These are phyloP conservation scores for Mylabris phalerata DNA, from an alignment of 1,140 invertebrate species.

Conservation along the genomic window DNA sequence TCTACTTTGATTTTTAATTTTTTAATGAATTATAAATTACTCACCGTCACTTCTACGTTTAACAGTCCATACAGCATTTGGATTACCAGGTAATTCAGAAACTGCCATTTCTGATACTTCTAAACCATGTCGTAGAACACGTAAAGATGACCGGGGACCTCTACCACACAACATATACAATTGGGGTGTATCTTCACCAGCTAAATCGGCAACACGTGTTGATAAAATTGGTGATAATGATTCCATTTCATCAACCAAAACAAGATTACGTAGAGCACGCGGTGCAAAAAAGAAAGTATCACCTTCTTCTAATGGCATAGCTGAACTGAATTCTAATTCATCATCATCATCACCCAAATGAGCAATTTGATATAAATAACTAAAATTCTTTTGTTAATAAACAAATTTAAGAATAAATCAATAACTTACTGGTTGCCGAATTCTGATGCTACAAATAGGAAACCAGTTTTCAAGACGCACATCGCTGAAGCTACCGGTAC, in stretches of 20 bases:
- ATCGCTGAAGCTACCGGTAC: slow-evolving; percentile 92
- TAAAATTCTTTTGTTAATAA: slow-evolving; percentile 41
- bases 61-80: slow-evolving; percentile 99
- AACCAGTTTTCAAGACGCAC: slow-evolving; percentile 98
- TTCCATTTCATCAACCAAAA: slow-evolving; percentile 96
- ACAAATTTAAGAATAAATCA: background rate
- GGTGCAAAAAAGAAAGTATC: slow-evolving; percentile 99
- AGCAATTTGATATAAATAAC: slow-evolving; percentile 97
- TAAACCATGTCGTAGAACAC: slow-evolving; percentile 92
- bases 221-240: slow-evolving; percentile 91
- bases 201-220: slow-evolving; percentile 75
- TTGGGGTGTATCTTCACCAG: slow-evolving; percentile 98
- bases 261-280: slow-evolving; percentile 87
- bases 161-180: slow-evolving; percentile 93
- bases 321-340: slow-evolving; percentile 97
- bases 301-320: slow-evolving; percentile 96
- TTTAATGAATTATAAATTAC: slow-evolving; percentile 34
- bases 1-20: background rate
- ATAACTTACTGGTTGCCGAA: slow-evolving; percentile 98
- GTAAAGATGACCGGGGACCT: slow-evolving; percentile 85
- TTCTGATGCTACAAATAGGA: slow-evolving; percentile 96
- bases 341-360: slow-evolving; percentile 99
- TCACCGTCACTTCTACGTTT: slow-evolving; percentile 92
- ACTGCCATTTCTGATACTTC: slow-evolving; percentile 99
- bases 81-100: slow-evolving; percentile 96